Evolutionary conservation across 2,888 invertebrate genomes (phyloP).

Genomic region (Pollenia angustigena): DNA sequence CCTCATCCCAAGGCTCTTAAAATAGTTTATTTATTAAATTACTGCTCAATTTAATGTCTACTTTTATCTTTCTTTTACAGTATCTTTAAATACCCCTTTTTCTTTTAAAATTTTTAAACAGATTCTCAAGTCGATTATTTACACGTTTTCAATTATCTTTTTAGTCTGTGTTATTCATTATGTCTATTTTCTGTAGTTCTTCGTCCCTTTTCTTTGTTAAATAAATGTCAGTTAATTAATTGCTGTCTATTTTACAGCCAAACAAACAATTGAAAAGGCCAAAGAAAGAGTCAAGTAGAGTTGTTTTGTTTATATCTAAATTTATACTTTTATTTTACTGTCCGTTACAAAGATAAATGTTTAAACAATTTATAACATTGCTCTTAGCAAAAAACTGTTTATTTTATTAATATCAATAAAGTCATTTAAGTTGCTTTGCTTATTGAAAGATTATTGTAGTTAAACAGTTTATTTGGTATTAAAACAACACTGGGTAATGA

Average conservation of each 20-base stretch:
- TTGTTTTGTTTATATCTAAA: background rate
- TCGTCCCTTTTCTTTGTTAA: slow-evolving; percentile 1
- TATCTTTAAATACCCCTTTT: background rate
- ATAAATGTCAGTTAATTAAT: slow-evolving; percentile 53
- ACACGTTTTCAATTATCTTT: background rate
- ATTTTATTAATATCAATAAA: background rate
- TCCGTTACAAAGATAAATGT: slow-evolving; percentile 29
- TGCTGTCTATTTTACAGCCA: background rate
- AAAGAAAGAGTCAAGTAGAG: background rate
- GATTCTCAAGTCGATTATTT: background rate
- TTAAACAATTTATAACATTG: background rate
- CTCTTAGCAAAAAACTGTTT: background rate
- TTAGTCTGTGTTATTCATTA: background rate
- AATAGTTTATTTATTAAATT: no score
- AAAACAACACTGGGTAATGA: background rate
- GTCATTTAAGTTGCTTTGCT: background rate
- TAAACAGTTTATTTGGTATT: slow-evolving; percentile 29
- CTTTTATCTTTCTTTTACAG: no score
- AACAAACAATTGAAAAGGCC: background rate
- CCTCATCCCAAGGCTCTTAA: no score
- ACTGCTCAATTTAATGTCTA: no score
- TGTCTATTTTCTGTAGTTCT: background rate
- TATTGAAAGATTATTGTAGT: slow-evolving; percentile 23
- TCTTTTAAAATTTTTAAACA: background rate
- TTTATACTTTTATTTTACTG: slow-evolving; percentile 1